Conservation (phyloP, 2,888 invertebrate species). For the Pachydiplax longipennis region DNA sequence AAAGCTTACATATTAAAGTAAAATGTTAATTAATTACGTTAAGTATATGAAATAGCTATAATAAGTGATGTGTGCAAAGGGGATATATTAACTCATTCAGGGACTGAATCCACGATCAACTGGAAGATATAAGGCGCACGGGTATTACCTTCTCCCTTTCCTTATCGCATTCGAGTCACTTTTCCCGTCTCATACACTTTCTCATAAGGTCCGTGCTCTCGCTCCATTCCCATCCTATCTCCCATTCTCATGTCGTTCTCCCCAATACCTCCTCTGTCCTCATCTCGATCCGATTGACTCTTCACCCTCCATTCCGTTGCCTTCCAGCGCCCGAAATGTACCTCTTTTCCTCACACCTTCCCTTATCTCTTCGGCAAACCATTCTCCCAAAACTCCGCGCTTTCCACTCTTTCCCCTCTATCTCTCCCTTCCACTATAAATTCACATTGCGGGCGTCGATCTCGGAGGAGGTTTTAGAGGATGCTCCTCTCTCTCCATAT, state of each 20-base stretch:
- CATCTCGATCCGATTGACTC: background rate
- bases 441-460: background rate
- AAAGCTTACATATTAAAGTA: too few species aligned
- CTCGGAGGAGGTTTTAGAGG: background rate
- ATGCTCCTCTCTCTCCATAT: background rate
- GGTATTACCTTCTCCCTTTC: background rate
- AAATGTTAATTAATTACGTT: too few species aligned
- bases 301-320: background rate
- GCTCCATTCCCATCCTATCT: background rate
- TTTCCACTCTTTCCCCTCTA: background rate
- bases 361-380: background rate
- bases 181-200: background rate
- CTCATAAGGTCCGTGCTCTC: background rate
- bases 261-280: background rate
- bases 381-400: background rate
- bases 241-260: background rate
- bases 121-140: too few species aligned
- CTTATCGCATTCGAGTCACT: background rate
- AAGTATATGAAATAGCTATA: too few species aligned
- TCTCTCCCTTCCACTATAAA: background rate
- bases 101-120: too few species aligned
- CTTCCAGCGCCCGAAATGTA: background rate
- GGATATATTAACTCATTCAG: too few species aligned
- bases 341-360: background rate
- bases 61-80: too few species aligned